Base-by-base conservation (phyloP, 2,888 invertebrate species). In the Poecilus cupreus region DNA sequence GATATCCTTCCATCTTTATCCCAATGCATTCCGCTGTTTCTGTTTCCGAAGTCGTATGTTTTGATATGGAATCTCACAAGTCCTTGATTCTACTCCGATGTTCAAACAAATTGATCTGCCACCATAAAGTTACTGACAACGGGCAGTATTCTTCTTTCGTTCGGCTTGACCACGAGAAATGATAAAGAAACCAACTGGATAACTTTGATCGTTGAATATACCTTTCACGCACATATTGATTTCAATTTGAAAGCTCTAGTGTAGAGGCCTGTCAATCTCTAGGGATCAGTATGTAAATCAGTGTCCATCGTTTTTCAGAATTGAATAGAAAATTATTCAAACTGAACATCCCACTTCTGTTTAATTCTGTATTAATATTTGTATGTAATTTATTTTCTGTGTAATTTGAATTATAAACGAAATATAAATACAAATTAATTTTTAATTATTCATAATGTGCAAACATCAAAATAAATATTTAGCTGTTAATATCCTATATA, bases 31-130 rank as follows among this genome's bases (percentile, higher is more conserved):
- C 20, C 20, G 18, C 37, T 22, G 26, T 70, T 20, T 20, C 11
- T 39, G 1, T 18, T 68, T 37, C 37, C 0, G 8, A 68, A 18
- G 18, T 46, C 20, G 39, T 37, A 18, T 37, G 39, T 37, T 18
- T 68, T 39, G 68, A 39, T 68, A 68, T 18, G n/a, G 0, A 39
- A 68, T 68, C 37, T 20, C 13, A n/a, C 22, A 46, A 46, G 43
- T 70, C 24, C n/a, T 13, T 46, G 46, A 46, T 20, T 22, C 72
- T 32, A 32, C 32, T n/a, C n/a, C 43, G 16, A 20, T 72, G 46
- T 46, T 72, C 72, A 72, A 72, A 72, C 72, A 72, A 72, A 72
- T 72, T 72, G 72, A 72, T 72, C 72, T 46, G 22, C 72, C 24
- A 22, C 46, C 72, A 46, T 72, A 72, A 72, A 72, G 72, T 72